phyloP scores from a whole-genome alignment of 2,888 invertebrate species.

The Dynastes tityus region DNA sequence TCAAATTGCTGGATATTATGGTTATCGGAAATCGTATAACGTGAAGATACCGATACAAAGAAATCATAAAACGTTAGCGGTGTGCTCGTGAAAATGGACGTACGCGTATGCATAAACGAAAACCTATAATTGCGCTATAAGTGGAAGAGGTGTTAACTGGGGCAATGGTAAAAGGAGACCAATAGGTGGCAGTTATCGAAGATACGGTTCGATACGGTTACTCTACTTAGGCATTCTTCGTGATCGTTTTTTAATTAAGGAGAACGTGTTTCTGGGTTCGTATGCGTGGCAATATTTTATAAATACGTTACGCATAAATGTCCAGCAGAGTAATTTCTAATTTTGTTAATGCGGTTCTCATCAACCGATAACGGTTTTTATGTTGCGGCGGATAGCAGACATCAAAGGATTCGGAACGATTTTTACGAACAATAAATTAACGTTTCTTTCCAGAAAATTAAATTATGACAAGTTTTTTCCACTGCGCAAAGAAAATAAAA shows the following conservation, averaged over 20 bases:
- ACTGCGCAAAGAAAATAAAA: background rate
- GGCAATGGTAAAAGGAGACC: background rate
- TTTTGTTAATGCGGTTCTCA: conserved; percentile 15
- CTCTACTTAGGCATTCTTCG: background rate
- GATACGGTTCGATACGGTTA: conserved; percentile 1
- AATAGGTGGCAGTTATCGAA: background rate
- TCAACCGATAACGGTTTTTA: background rate
- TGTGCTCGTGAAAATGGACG: conserved; percentile 25
- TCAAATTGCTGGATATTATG: conserved; percentile 10
- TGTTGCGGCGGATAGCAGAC: background rate
- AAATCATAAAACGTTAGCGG: conserved; percentile 39
- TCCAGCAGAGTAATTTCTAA: conserved; percentile 2
- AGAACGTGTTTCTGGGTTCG: background rate
- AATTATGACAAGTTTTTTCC: conserved; percentile 3
- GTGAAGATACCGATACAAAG: conserved; percentile 28
- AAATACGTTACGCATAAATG: background rate
- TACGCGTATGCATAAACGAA: conserved; percentile 36
- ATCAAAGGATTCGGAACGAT: conserved; percentile 1
- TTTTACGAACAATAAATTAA: conserved; percentile 12
- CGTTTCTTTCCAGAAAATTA: background rate
- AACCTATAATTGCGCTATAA: conserved; percentile 38
- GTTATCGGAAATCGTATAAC: conserved; percentile 40
- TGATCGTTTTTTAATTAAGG: conserved; percentile 19
- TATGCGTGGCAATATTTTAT: conserved; percentile 3
- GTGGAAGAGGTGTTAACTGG: background rate